These are phyloP conservation scores for Holothuria glaberrima DNA, from an alignment of 35 echinoderm and acorn worm genomes.

Conservation along the genomic window DNA sequence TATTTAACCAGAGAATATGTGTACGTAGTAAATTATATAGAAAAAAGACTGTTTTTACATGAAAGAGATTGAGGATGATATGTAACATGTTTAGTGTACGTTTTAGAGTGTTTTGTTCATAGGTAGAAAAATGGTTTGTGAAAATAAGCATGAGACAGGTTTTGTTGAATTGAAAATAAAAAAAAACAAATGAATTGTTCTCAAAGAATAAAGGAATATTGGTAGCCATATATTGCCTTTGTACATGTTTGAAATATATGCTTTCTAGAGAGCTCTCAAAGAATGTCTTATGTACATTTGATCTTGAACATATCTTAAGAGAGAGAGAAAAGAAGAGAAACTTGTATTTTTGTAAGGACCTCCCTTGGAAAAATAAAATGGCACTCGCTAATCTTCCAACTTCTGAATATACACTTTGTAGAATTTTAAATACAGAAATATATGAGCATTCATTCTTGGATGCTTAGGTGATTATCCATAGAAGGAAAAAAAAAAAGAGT, in stretches of 20 bases:
- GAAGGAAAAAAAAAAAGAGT: too few relatives aligned
- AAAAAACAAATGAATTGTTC: conserved; percentile 13
- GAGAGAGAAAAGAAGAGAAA: too few relatives aligned
- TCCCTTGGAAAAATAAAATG: neutral
- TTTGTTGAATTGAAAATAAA: conserved; percentile 5
- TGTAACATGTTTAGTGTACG: conserved; percentile 31
- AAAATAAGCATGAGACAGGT: neutral
- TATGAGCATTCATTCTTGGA: too few relatives aligned
- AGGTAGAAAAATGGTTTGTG: conserved; percentile 8
- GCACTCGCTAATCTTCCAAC: conserved; percentile 7
- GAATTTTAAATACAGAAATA: too few relatives aligned
- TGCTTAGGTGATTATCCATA: too few relatives aligned
- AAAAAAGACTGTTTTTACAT: neutral
- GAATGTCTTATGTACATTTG: too few relatives aligned
- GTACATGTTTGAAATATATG: conserved; percentile 49
- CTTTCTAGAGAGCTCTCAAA: conserved; percentile 18
- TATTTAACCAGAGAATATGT: conserved; percentile 43
- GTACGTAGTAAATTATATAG: conserved; percentile 48
- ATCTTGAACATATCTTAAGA: too few relatives aligned
- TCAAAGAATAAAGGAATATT: conserved; percentile 11
- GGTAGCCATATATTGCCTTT: conserved; percentile 56
- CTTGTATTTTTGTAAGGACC: conserved; percentile 32
- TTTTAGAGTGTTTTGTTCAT: conserved; percentile 32
- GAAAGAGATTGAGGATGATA: neutral
- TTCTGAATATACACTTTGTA: too few relatives aligned